Evolutionary conservation across 1,140 invertebrate species (phyloP), one percentile per base, ranked within the genome.

Genomic region (Psix sp.): DNA sequence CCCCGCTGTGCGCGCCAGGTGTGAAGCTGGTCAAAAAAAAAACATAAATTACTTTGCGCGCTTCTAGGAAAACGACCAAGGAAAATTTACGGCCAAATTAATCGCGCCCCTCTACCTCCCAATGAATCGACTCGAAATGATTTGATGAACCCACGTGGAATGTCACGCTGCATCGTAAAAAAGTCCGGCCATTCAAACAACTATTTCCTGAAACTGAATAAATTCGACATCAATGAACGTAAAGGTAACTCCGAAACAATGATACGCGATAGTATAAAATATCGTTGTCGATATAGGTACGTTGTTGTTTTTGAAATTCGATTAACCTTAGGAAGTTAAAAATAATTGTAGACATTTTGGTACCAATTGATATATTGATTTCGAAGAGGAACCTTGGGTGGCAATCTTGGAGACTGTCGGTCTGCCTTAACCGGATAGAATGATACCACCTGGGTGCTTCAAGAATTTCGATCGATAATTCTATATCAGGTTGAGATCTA

Each of bases 41-140:
- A 13, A 80, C 77, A 86, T 86, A 86, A 83, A 85, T 87, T 87
- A 84, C 77, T 73, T 62, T 72, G 51, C 65, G 48, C 43, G 74
- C 74, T 82, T 84, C 79, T 54, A 80, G 57, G 81, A 85, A 85
- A 72, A 49, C 72, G 72, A 76, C 79, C 56, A 59, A 52, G 20
- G 75, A 81, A 82, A 85, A 87, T 87, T 86, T 87, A 87, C 79
- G 82, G 80, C 74, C 76, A 73, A 85, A 87, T 87, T 85, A 86
- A 86, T 87, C 77, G 85, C 5, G 9, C 10, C 24, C 26, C 15
- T 1, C 29, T 21, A 6, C 5, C 29, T n/a, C 3, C 56, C 16
- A 59, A 68, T 74, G 15, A 54, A 59, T 73, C 14, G 24, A 45
- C 10, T 26, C 11, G 3, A 9, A 2, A 17, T 15, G 31, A 51